Evolutionary conservation across 2,888 invertebrate genomes (phyloP), one percentile per base, ranked within the genome.

Genomic region (Gortyna flavago): DNA sequence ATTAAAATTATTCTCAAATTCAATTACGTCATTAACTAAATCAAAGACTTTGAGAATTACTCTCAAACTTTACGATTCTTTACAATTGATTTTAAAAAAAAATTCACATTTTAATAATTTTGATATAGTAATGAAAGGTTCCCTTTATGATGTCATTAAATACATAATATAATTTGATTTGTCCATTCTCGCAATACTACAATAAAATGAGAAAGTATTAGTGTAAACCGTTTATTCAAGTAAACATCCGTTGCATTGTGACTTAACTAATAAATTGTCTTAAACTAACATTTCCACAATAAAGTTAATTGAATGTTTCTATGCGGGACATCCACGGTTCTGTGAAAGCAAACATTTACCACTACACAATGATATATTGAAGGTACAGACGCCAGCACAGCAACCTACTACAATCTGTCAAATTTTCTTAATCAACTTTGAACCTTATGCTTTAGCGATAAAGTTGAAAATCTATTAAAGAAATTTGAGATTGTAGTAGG

Each of bases 161-260:
- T 68, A 79, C 51, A 62, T 72, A 64, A 54, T 67, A 62, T 48
- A 71, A 48, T 48, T 62, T 68, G 29, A 65, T 77, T 44, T 38
- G 44, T 35, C 25, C 65, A 67, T 61, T 68, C 41, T 79, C n/a
- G 57, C 71, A 78, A 85, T 57, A 76, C 82, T 76, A 83, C 73
- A 86, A 86, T 85, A 75, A 80, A 86, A 85, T 80, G 75, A 86
- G 79, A 75, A 72, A 51, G 29, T 73, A 75, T 84, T 68, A 64
- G 61, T 84, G 70, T 80, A 79, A 86, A 82, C 79, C 66, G 76
- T 87, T 87, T 80, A 83, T 84, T 87, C 48, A 79, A 77, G 61
- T 84, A 83, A 87, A 87, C 80, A 87, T 61, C 74, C 32, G 67
- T 86, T 83, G 83, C 83, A 86, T 87, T 87, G 79, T 80, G 83